phyloP scores from a whole-genome alignment of 2,113 vertebrate genomes.

The Athene cunicularia region DNA sequence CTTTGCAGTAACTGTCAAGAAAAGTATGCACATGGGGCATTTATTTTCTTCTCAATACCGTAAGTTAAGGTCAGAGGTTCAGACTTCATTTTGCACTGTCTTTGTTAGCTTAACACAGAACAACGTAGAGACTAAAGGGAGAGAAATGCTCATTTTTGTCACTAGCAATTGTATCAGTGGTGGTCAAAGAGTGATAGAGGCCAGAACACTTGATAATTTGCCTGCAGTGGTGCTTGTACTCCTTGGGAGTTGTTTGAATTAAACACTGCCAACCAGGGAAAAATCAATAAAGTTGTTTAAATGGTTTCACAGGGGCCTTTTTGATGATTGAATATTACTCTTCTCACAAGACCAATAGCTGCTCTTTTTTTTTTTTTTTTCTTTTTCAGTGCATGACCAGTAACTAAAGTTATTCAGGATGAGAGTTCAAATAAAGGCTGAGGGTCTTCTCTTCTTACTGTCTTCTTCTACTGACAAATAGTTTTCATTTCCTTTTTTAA shows the following conservation, averaged over 20 bases:
- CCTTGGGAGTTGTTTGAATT: constrained; percentile 80
- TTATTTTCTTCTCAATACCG: background rate
- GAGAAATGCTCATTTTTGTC: constrained; percentile 56
- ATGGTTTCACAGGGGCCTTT: constrained; percentile 76
- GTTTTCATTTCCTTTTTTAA: constrained; percentile 40
- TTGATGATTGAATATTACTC: constrained; percentile 74
- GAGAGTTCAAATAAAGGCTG: constrained; percentile 36
- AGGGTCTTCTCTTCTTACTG: background rate
- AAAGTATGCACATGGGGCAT: background rate
- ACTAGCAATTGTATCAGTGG: constrained; percentile 57
- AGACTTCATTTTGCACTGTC: background rate
- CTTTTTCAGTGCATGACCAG: constrained; percentile 6
- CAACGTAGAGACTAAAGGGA: background rate
- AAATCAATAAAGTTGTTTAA: constrained; percentile 85
- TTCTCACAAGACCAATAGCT: constrained; percentile 59
- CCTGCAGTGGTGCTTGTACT: constrained; percentile 71
- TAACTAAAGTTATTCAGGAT: constrained; percentile 65
- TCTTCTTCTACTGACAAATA: constrained; percentile 48
- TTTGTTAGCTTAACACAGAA: constrained; percentile 27
- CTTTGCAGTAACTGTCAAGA: background rate
- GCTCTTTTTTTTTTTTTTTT: background rate
- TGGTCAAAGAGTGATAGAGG: constrained; percentile 53
- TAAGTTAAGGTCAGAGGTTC: background rate
- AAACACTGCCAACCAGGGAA: constrained; percentile 77
- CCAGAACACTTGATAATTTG: constrained; percentile 81